Evolutionary conservation across 2,888 invertebrate genomes (phyloP).

Genomic region (Volucella bombylans): DNA sequence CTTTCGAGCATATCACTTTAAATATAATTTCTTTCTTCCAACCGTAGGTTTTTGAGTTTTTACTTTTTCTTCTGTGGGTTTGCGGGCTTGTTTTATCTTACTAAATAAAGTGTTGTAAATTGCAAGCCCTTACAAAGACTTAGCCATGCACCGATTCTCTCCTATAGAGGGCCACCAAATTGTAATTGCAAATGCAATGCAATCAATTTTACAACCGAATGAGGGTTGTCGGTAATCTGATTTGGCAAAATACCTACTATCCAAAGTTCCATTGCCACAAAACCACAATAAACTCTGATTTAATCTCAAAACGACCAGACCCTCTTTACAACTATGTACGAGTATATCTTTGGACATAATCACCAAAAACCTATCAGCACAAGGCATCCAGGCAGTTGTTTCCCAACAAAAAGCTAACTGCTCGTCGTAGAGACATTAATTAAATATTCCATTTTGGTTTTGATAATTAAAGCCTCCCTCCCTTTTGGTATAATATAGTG

Average conservation of each 20-base stretch:
- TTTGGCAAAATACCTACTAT: slow-evolving; percentile 14
- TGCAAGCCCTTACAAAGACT: too few relatives aligned
- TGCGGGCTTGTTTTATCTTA: not conserved
- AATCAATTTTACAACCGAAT: slow-evolving; percentile 42
- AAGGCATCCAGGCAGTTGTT: slow-evolving; percentile 3
- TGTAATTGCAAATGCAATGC: slow-evolving; percentile 49
- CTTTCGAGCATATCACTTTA: too few relatives aligned
- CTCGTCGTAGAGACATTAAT: slow-evolving; percentile 56
- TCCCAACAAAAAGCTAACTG: not conserved
- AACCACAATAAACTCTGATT: slow-evolving; percentile 44
- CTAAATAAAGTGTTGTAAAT: not conserved
- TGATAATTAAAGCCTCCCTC: slow-evolving; percentile 68
- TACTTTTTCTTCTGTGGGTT: too few relatives aligned
- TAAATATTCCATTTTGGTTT: slow-evolving; percentile 74
- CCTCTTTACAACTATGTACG: slow-evolving; percentile 22
- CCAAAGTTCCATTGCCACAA: slow-evolving; percentile 10
- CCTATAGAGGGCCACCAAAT: not conserved
- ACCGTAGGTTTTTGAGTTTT: too few relatives aligned
- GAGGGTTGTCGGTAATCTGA: slow-evolving; percentile 32
- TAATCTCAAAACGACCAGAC: slow-evolving; percentile 32
- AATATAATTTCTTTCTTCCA: too few relatives aligned
- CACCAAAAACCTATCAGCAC: slow-evolving; percentile 47
- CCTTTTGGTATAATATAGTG: slow-evolving; percentile 62
- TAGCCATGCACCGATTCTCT: too few relatives aligned
- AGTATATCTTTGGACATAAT: slow-evolving; percentile 19